A percentile compares a stretch with the other conserved stretches of the same genome.
These are phyloP conservation scores for Erpornis zantholeuca DNA, from an alignment of 2,113 vertebrate genomes.

Conservation along the genomic window DNA sequence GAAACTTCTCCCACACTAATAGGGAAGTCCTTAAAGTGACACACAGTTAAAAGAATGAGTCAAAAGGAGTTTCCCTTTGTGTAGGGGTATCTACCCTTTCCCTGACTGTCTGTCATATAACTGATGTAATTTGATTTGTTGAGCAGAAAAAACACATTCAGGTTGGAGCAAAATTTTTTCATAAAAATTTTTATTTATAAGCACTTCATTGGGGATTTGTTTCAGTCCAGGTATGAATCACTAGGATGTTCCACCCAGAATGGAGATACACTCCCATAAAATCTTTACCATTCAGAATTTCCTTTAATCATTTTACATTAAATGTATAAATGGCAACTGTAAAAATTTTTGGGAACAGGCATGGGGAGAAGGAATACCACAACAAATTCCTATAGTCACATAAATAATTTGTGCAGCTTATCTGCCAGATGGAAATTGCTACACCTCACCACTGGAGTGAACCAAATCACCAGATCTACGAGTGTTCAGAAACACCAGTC, in stretches of 20 bases:
- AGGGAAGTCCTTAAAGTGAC: conserved; percentile 41
- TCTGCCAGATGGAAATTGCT: background rate
- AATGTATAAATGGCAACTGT: background rate
- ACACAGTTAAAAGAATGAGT: conserved; percentile 38
- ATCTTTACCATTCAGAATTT: background rate
- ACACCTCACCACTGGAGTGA: background rate
- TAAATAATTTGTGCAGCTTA: background rate
- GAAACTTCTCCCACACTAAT: conserved; percentile 71
- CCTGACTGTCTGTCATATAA: background rate
- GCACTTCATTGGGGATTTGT: background rate
- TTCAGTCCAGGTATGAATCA: background rate
- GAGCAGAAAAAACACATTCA: background rate
- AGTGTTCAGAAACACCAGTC: background rate
- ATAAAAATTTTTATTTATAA: background rate
- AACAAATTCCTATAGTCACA: background rate
- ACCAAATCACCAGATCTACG: background rate
- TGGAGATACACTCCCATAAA: background rate
- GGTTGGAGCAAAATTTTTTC: background rate
- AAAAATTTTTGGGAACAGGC: background rate
- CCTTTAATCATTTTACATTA: background rate
- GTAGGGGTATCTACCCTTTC: background rate
- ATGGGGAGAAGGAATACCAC: background rate
- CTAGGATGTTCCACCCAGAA: background rate
- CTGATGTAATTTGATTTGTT: background rate
- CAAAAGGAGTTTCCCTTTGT: conserved; percentile 51